These are phyloP conservation scores for Pristis pectinata DNA, from an alignment of 2,797 vertebrate species.

Conservation along the genomic window DNA sequence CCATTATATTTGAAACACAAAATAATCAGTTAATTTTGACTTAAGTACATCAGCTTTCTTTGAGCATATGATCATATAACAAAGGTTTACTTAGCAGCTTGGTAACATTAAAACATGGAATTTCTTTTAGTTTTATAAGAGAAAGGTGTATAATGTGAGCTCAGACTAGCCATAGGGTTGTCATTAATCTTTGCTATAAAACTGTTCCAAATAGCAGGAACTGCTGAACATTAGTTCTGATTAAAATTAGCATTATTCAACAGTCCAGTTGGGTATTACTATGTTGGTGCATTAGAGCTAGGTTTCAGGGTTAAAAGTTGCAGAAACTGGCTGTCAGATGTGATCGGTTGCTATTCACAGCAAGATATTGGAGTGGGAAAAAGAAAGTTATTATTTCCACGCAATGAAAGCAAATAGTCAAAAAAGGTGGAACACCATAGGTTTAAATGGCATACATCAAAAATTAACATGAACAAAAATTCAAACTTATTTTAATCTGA, in stretches of 20 bases:
- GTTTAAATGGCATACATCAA: neutral
- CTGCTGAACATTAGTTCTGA: slow-evolving; percentile 60
- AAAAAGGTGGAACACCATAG: slow-evolving; percentile 45
- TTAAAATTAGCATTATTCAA: slow-evolving; percentile 57
- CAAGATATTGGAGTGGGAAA: slow-evolving; percentile 55
- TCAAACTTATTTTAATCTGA: neutral
- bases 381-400: slow-evolving; percentile 63
- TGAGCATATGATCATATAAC: neutral
- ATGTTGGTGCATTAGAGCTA: slow-evolving; percentile 63
- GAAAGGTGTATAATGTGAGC: slow-evolving; percentile 24
- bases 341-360: slow-evolving; percentile 62
- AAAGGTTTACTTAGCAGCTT: slow-evolving; percentile 24
- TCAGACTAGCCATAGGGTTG: slow-evolving; percentile 36
- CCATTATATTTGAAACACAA: slow-evolving; percentile 5
- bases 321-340: slow-evolving; percentile 48
- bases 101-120: slow-evolving; percentile 37
- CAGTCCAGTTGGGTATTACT: slow-evolving; percentile 54
- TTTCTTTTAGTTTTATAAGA: slow-evolving; percentile 8
- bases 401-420: slow-evolving; percentile 69
- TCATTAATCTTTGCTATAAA: slow-evolving; percentile 59
- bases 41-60: neutral
- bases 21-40: neutral
- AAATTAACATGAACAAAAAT: neutral
- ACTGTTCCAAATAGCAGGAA: slow-evolving; percentile 59
- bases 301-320: slow-evolving; percentile 61